Evolutionary conservation across 2,797 vertebrate species (phyloP).

Genomic region (Strix occidentalis): DNA sequence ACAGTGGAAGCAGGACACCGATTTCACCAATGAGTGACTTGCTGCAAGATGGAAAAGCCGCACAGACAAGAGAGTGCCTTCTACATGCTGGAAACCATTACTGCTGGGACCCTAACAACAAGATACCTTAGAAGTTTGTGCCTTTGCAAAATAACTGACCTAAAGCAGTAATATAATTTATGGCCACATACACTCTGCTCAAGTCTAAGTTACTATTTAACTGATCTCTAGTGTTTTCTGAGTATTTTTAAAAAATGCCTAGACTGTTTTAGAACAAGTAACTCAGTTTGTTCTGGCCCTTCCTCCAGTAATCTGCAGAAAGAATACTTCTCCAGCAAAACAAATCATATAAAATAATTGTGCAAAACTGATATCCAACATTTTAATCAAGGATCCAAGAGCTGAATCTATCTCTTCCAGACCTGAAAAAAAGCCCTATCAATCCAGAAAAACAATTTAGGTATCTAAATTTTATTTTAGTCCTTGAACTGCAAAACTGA

Average conservation of each 20-base stretch:
- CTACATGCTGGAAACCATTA: accelerated
- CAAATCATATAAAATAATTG: background rate
- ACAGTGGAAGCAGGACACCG: background rate
- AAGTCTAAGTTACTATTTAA: background rate
- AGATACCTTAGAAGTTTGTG: background rate
- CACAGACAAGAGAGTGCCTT: background rate
- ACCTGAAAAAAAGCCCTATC: background rate
- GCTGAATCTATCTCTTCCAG: background rate
- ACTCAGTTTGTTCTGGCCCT: background rate
- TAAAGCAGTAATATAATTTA: background rate
- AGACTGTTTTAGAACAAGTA: background rate
- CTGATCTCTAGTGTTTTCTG: background rate
- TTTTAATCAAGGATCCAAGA: background rate
- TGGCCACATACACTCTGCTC: background rate
- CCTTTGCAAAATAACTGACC: background rate
- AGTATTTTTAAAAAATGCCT: background rate
- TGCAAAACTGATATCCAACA: background rate
- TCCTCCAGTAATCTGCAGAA: background rate
- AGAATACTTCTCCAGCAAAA: background rate
- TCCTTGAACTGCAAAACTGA: background rate
- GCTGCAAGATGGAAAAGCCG: background rate
- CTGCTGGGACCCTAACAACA: background rate
- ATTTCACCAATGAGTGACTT: background rate
- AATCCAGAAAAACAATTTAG: background rate
- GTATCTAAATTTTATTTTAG: background rate